Base-by-base conservation (phyloP, 1,140 invertebrate genomes). In the Drosophila nikananu region DNA sequence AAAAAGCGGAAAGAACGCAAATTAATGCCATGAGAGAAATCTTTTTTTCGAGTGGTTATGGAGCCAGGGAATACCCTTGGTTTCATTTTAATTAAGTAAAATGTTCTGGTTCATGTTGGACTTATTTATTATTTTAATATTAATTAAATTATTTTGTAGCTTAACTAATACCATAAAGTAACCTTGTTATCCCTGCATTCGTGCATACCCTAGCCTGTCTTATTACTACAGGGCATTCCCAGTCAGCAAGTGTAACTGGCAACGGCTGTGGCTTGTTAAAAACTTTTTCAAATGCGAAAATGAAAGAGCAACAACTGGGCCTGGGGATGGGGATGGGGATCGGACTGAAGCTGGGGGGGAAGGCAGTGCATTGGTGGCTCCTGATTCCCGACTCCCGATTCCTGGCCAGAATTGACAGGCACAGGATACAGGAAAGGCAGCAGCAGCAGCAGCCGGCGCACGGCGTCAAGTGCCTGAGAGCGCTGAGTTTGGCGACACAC, bases 251-350 rank as follows among this genome's bases (percentile, higher is more conserved):
- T 55, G 52, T 67, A 15, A 49, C 75, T 55, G 57, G 44, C 61
- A 55, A 46, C 54, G 63, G 74, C 59, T 64, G 59, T 42, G 80
- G 80, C 67, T 76, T 83, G 81, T 80, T 83, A 77, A 73, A 77
- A 86, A 87, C 61, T 82, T 91, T 55, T 83, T 89, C 62, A 77
- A 89, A 91, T 91, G 89, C 66, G 84, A 91, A 86, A 91, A 91
- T 91, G 84, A 91, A 91, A 91, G 84, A 91, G 89, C 89, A 87
- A 90, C 81, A 91, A 79, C 35, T 57, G 81, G 67, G 12, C 35
- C 70, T 74, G 21, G 35, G 27, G 6, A 5, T 27, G 27, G 27
- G 15, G 2, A 21, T 42, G n/a, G 10, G 44, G 15, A 12, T 27
- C 4, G 25, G 3, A 5, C 27, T 27, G 13, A 13, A 0, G 3